Evolutionary conservation across 2,113 vertebrate genomes (phyloP).

Genomic region (Pygoscelis antarcticus): DNA sequence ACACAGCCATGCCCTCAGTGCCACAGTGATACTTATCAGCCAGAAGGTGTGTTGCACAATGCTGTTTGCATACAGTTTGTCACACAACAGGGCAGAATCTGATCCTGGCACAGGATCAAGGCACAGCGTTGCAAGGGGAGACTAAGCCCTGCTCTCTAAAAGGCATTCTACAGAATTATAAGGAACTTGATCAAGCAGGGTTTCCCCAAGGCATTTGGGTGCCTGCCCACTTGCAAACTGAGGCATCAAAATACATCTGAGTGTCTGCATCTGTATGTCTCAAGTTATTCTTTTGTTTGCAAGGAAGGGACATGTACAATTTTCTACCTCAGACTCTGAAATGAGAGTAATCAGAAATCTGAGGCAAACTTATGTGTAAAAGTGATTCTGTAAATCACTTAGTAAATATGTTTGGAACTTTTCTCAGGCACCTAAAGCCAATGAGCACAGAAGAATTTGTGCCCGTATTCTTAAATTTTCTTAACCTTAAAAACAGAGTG

Average conservation of each 20-base stretch:
- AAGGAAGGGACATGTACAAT: not conserved
- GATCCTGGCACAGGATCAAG: not conserved
- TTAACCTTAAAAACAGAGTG: not conserved
- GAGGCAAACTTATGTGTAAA: not conserved
- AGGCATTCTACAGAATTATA: not conserved
- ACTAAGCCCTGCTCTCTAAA: not conserved
- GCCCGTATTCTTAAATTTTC: not conserved
- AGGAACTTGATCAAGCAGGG: not conserved
- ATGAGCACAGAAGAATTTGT: not conserved
- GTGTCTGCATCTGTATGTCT: not conserved
- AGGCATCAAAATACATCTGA: not conserved
- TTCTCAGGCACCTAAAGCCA: not conserved
- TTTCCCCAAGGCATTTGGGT: not conserved
- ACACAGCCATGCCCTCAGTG: too few relatives aligned
- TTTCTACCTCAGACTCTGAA: not conserved
- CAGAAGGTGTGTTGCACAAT: not conserved
- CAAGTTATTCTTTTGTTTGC: not conserved
- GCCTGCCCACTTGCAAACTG: fast-evolving
- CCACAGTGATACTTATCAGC: not conserved
- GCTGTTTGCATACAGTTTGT: not conserved
- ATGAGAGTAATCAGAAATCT: not conserved
- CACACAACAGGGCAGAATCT: not conserved
- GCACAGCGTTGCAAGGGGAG: not conserved
- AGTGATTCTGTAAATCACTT: not conserved
- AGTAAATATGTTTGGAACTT: not conserved